These are phyloP conservation scores for Triplophysa dalaica DNA, from an alignment of 2,113 vertebrate species.

Conservation along the genomic window DNA sequence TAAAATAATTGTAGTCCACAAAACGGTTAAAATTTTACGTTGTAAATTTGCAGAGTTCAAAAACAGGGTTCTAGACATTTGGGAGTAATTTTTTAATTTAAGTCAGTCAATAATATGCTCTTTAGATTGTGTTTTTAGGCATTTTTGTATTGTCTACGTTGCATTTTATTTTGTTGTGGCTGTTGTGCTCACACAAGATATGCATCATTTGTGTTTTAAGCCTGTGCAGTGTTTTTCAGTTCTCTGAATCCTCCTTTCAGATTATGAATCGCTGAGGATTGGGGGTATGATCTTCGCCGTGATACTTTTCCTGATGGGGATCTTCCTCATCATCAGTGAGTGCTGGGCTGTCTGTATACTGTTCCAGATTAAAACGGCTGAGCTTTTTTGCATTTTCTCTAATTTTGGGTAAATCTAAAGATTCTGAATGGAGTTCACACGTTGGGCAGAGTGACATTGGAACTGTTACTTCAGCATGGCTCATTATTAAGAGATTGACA, in stretches of 20 bases:
- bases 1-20: too few relatives aligned
- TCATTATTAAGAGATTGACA: too few relatives aligned
- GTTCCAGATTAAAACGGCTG: background rate
- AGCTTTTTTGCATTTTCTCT: too few relatives aligned
- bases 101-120: background rate
- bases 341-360: conserved; percentile 28
- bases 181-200: too few relatives aligned
- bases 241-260: conserved; percentile 65
- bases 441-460: too few relatives aligned
- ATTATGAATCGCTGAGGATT: conserved; percentile 85
- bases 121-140: background rate
- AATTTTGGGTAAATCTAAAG: too few relatives aligned
- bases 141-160: background rate
- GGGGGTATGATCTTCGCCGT: conserved; percentile 85
- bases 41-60: too few relatives aligned
- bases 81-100: too few relatives aligned
- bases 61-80: too few relatives aligned
- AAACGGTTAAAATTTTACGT: too few relatives aligned
- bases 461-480: too few relatives aligned
- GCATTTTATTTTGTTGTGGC: background rate
- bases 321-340: conserved; percentile 86
- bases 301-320: conserved; percentile 83
- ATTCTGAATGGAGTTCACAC: too few relatives aligned
- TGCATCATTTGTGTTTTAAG: background rate
- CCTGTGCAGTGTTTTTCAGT: background rate